phyloP scores from a whole-genome alignment of 2,113 vertebrate genomes.

The Pyxicephalus adspersus region DNA sequence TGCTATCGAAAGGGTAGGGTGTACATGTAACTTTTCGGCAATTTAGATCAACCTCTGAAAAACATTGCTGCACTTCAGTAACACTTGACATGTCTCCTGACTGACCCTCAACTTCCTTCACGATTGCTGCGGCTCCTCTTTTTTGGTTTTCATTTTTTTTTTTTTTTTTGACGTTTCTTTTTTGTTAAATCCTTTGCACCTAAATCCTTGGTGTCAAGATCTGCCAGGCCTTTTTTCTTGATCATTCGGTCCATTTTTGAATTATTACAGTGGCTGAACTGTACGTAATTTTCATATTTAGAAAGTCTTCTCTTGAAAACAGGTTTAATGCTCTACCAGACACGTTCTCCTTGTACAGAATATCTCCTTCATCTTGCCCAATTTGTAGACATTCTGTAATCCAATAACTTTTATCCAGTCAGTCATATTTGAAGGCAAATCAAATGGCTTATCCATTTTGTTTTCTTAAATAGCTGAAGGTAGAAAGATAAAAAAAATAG shows the following conservation, averaged over 20 bases:
- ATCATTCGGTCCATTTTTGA: constrained; percentile 6
- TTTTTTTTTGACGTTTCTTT: constrained; percentile 10
- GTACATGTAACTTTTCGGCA: constrained; percentile 5
- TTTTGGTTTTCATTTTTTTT: constrained; percentile 36
- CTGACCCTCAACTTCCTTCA: constrained; percentile 21
- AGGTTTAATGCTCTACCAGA: constrained; percentile 65
- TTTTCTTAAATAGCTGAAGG: too few species aligned
- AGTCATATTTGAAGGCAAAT: constrained; percentile 61
- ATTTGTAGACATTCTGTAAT: constrained; percentile 65
- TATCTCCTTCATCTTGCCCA: constrained; percentile 64
- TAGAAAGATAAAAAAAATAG: too few species aligned
- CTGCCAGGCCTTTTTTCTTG: constrained; percentile 46
- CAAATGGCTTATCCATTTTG: constrained; percentile 44
- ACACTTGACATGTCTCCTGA: not conserved
- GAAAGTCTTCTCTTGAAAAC: constrained; percentile 66
- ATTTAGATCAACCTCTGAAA: not conserved
- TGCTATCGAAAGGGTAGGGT: constrained; percentile 74
- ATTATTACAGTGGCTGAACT: constrained; percentile 70
- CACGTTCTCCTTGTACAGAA: constrained; percentile 66
- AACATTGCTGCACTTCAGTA: not conserved
- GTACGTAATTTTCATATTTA: constrained; percentile 68
- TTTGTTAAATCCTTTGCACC: not conserved
- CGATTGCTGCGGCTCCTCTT: constrained; percentile 36
- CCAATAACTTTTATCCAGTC: constrained; percentile 75
- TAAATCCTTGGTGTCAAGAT: too few species aligned